Conservation (phyloP, 2,113 vertebrate species). For the Serilophus lunatus region DNA sequence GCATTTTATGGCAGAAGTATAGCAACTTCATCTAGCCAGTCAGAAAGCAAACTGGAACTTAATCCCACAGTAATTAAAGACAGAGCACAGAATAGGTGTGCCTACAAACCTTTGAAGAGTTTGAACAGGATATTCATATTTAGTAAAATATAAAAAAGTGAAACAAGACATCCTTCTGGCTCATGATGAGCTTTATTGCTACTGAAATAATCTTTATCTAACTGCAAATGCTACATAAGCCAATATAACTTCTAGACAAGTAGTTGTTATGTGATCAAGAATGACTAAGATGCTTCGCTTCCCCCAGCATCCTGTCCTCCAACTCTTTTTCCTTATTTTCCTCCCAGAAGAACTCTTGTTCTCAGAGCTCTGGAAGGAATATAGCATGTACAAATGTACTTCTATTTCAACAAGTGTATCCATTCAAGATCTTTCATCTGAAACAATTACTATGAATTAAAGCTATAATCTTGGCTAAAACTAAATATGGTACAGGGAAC, state of each 20-base stretch:
- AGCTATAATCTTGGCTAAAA: background rate
- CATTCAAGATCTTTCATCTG: background rate
- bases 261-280: background rate
- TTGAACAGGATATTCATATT: background rate
- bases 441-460: background rate
- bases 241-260: background rate
- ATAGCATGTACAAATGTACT: background rate
- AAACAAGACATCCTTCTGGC: background rate
- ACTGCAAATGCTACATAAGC: background rate
- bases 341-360: background rate
- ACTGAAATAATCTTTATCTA: background rate
- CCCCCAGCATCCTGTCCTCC: background rate
- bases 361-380: background rate
- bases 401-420: background rate
- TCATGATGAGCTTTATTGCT: background rate
- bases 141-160: background rate
- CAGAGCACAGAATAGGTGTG: background rate
- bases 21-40: background rate
- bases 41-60: background rate
- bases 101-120: background rate
- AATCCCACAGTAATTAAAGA: background rate
- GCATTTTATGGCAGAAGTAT: background rate
- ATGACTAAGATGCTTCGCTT: background rate
- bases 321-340: background rate
- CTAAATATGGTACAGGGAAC: background rate